Conservation (phyloP, 2,797 vertebrate species). For the Heliangelus exortis region DNA sequence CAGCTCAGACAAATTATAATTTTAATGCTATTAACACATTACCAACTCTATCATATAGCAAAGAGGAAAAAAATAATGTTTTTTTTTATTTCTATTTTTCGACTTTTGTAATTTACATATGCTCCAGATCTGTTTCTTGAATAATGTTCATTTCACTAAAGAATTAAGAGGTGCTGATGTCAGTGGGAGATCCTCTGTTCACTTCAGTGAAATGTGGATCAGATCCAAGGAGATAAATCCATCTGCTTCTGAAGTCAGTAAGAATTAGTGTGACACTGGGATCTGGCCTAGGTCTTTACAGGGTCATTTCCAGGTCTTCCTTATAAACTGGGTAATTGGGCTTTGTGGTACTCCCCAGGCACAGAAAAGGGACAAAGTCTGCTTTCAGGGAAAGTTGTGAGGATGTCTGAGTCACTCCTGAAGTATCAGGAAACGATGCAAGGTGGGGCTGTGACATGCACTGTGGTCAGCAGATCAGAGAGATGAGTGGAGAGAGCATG, state of each 20-base stretch:
- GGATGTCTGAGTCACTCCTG: constrained; percentile 24
- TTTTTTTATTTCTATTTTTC: background rate
- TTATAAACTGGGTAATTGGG: background rate
- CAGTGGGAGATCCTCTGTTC: background rate
- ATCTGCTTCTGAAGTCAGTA: background rate
- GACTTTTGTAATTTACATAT: background rate
- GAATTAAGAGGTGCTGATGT: background rate
- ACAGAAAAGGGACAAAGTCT: background rate
- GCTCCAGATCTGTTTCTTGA: background rate
- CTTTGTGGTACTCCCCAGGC: constrained; percentile 2
- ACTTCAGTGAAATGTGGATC: background rate
- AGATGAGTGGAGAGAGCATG: constrained; percentile 1
- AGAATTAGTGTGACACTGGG: background rate
- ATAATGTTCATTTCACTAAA: background rate
- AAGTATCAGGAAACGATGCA: constrained; percentile 41
- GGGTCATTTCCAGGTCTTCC: background rate
- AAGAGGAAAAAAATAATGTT: background rate
- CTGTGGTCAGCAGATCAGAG: constrained; percentile 53
- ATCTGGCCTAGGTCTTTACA: background rate
- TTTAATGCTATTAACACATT: background rate
- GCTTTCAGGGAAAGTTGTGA: constrained; percentile 55
- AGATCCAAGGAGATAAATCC: background rate
- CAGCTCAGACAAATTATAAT: constrained; percentile 25
- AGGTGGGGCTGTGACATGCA: constrained; percentile 57
- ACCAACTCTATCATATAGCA: background rate